A percentile compares a stretch with the other conserved stretches of the same genome.
Conservation (phyloP, 2,797 vertebrate genomes). For the Poeciliopsis paucimaculata region DNA sequence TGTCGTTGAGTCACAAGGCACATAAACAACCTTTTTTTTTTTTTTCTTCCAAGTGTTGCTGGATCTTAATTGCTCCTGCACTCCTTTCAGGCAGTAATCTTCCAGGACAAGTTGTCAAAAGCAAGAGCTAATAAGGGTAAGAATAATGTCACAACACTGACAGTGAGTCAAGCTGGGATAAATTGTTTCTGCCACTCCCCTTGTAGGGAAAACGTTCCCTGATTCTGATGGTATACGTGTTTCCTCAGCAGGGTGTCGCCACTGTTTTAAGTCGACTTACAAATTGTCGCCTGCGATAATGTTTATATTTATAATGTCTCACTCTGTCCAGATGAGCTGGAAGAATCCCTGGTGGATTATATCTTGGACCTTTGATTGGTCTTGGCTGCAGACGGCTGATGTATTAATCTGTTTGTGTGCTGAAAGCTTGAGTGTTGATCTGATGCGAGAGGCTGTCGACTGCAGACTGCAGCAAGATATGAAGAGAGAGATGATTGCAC, state of each 20-base stretch:
- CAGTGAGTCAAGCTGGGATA: slow-evolving; percentile 4
- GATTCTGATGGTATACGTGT: slow-evolving; percentile 3
- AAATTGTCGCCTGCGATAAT: neutral
- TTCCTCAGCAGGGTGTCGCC: neutral
- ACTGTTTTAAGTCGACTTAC: neutral
- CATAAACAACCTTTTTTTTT: neutral
- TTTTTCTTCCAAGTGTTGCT: neutral
- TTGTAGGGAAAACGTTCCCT: slow-evolving; percentile 1
- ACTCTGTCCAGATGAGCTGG: neutral
- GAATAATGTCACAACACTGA: slow-evolving; percentile 19
- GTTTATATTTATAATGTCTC: neutral
- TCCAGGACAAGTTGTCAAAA: slow-evolving; percentile 22
- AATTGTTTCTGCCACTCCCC: slow-evolving; percentile 16
- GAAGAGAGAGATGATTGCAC: slow-evolving; percentile 38
- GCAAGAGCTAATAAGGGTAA: slow-evolving; percentile 6
- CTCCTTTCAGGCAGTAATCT: slow-evolving; percentile 5
- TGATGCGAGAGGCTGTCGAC: slow-evolving; percentile 5
- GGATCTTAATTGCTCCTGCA: neutral
- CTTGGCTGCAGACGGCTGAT: slow-evolving; percentile 8
- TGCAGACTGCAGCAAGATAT: slow-evolving; percentile 28
- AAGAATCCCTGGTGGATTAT: neutral
- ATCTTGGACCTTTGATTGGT: slow-evolving; percentile 2
- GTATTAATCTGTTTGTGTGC: slow-evolving; percentile 5
- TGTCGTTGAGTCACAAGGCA: neutral
- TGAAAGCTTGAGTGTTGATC: neutral